Base-by-base conservation (phyloP, 2,797 vertebrate species). In the Oryzias dopingdopingensis region DNA sequence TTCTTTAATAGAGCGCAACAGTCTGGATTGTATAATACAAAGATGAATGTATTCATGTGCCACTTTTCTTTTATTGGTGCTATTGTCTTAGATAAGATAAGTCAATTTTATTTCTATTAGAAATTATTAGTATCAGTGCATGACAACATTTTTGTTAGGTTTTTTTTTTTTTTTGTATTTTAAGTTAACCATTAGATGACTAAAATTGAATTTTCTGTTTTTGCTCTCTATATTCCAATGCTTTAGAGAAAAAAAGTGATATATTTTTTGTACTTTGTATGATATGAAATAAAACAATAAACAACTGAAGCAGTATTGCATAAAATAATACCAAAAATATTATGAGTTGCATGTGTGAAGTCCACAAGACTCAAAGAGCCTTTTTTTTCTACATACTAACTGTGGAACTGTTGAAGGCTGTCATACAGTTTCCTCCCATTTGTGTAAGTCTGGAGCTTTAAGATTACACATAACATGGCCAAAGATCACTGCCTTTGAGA, bases 391-490 rank as follows among this genome's bases (percentile, higher is more conserved):
- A 44, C 8, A 4, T 52, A 51, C 58, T 82, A 74, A 83, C 32
- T 37, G 12, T 68, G 77, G 49, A 60, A 58, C 45, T 1, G 42
- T 52, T 65, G 18, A 59, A 65, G 53, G 59, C 69, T 72, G 73
- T 69, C 72, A 74, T 52, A 68, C 18, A 37, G 73, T 80, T 86
- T 86, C 86, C 85, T 79, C 76, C 76, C 68, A 70, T 57, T 74
- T 56, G 16, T 22, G 48, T 43, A n/a, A 67, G 72, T 70, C 82
- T 91, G 89, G 62, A 41, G 59, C 74, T 61, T 3, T n/a, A 60
- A 86, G 89, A 91, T 91, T 88, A 88, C 55, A 51, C 67, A 63
- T n/a, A 18, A 80, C 50, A 71, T 42, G 65, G 52, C 62, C 69
- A 66, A 41, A 56, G 54, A 37, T 56, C 72, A 71, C 85, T 82